Evolutionary conservation across 2,797 vertebrate species (phyloP).

Genomic region (Falco rusticolus): DNA sequence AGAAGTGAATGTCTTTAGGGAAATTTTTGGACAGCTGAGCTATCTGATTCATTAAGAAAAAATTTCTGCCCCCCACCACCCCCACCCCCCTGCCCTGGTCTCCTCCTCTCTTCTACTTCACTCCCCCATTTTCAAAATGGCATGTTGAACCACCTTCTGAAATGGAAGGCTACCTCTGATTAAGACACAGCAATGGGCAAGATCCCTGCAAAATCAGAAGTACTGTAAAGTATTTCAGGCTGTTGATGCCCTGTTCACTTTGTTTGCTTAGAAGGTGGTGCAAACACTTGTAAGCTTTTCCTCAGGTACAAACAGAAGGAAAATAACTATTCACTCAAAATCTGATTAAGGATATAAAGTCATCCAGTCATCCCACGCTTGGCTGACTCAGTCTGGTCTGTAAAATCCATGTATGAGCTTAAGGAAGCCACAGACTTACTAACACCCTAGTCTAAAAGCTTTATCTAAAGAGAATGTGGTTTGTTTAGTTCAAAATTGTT

Average conservation of each 20-base stretch:
- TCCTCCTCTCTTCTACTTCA: neutral
- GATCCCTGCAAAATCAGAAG: neutral
- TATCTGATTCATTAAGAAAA: slow-evolving; percentile 27
- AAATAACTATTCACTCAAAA: slow-evolving; percentile 49
- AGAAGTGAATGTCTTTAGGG: slow-evolving; percentile 8
- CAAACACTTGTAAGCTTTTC: slow-evolving; percentile 53
- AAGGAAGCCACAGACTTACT: slow-evolving; percentile 37
- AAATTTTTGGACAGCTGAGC: slow-evolving; percentile 22
- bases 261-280: slow-evolving; percentile 46
- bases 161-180: neutral
- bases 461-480: slow-evolving; percentile 28
- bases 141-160: neutral
- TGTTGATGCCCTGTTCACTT: neutral
- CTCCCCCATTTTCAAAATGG: neutral
- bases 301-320: slow-evolving; percentile 61
- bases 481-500: slow-evolving; percentile 26
- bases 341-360: slow-evolving; percentile 55
- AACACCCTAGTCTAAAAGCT: slow-evolving; percentile 1
- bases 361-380: slow-evolving; percentile 44
- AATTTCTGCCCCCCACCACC: neutral
- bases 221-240: neutral
- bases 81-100: rapidly evolving
- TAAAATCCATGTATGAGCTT: slow-evolving; percentile 23
- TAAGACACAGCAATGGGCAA: neutral
- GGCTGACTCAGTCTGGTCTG: slow-evolving; percentile 54